Percentiles rank a stretch among this genome's conserved stretches.
Evolutionary conservation across 2,888 invertebrate species (phyloP).

Genomic region (Tenthredo amoena): DNA sequence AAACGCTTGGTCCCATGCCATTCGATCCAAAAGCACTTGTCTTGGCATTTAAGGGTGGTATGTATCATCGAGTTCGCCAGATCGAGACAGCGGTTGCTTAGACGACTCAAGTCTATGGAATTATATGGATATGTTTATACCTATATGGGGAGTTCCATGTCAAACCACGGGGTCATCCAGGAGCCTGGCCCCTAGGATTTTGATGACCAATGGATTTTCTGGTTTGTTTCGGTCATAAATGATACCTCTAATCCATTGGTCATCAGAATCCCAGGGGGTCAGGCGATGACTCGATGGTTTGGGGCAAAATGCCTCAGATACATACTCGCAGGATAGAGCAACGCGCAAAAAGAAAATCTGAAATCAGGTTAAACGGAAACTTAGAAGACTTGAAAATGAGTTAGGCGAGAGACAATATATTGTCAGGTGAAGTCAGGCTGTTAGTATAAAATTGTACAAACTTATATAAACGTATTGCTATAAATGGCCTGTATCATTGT

Average conservation of each 20-base stretch:
- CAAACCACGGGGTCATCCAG: too few species aligned
- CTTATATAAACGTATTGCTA: background rate
- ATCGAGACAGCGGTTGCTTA: background rate
- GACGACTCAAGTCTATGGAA: background rate
- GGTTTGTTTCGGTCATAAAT: too few species aligned
- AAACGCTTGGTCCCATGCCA: conserved; percentile 42
- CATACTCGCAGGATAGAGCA: background rate
- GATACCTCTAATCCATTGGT: too few species aligned
- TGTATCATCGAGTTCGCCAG: background rate
- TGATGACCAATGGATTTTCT: too few species aligned
- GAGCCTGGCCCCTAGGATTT: too few species aligned
- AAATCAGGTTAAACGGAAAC: background rate
- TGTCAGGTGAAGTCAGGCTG: background rate
- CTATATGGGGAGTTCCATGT: too few species aligned
- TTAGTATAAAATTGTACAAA: background rate
- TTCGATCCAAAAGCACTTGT: background rate
- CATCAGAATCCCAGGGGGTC: too few species aligned
- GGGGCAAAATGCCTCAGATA: too few species aligned
- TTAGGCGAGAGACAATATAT: background rate
- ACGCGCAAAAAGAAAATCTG: background rate
- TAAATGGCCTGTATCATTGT: too few species aligned
- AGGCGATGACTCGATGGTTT: too few species aligned
- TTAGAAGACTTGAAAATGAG: background rate
- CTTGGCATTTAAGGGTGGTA: background rate
- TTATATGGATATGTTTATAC: background rate